Conservation (phyloP, 2,797 vertebrate species). For the Menidia menidia region DNA sequence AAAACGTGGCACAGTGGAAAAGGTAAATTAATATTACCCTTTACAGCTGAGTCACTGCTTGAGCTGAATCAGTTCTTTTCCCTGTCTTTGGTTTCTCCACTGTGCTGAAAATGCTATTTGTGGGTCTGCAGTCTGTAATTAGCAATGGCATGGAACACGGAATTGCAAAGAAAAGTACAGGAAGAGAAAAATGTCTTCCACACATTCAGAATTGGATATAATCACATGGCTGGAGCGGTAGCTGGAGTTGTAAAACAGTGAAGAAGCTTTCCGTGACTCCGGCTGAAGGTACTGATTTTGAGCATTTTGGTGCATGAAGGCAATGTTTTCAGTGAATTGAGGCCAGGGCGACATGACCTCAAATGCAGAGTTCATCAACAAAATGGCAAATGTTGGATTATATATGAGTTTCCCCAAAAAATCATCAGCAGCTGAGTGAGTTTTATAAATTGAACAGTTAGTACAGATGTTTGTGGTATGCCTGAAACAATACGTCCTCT, state of each 20-base stretch:
- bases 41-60: conserved; percentile 58
- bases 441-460: conserved; percentile 49
- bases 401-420: conserved; percentile 14
- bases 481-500: conserved; percentile 67
- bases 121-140: conserved; percentile 77
- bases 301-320: conserved; percentile 17
- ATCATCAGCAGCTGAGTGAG: conserved; percentile 19
- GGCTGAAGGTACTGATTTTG: conserved; percentile 12
- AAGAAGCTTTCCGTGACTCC: conserved; percentile 32
- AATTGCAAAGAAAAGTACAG: conserved; percentile 71
- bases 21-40: conserved; percentile 69
- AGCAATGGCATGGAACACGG: conserved; percentile 73
- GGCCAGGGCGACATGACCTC: conserved; percentile 12
- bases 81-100: conserved; percentile 56
- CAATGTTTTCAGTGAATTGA: conserved; percentile 27
- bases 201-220: conserved; percentile 67
- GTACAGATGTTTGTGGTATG: conserved; percentile 48
- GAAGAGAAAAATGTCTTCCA: conserved; percentile 72
- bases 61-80: conserved; percentile 57
- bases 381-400: conserved; percentile 32
- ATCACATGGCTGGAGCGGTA: conserved; percentile 69
- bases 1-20: conserved; percentile 61
- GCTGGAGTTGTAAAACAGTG: conserved; percentile 48
- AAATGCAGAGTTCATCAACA: conserved; percentile 16
- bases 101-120: conserved; percentile 71